Conservation (phyloP, 1,140 invertebrate species). For the Drosophila insularis region DNA sequence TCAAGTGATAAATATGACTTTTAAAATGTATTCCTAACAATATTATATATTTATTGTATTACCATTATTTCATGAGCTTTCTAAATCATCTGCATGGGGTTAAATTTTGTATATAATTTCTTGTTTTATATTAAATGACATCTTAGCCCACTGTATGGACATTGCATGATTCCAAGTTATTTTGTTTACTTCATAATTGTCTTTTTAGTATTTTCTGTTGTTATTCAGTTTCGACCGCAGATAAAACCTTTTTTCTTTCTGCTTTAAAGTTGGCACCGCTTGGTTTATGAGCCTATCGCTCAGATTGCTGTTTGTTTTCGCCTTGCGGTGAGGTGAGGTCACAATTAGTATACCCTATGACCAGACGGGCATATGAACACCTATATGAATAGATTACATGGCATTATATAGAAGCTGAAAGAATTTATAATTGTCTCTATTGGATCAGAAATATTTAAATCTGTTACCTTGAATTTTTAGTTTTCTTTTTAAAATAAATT, state of each 20-base stretch:
- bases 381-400: too few relatives aligned
- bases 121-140: neutral
- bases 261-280: conserved; percentile 48
- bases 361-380: neutral
- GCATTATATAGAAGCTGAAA: too few relatives aligned
- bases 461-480: too few relatives aligned
- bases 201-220: conserved; percentile 45
- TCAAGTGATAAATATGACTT: too few relatives aligned
- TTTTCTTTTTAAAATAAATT: too few relatives aligned
- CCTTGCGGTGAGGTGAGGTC: conserved; percentile 26
- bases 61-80: too few relatives aligned
- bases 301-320: conserved; percentile 42
- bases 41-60: too few relatives aligned
- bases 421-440: too few relatives aligned
- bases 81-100: too few relatives aligned
- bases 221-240: conserved; percentile 45
- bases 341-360: conserved; percentile 28
- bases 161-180: conserved; percentile 48
- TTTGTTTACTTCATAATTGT: conserved; percentile 70
- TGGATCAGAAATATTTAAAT: too few relatives aligned
- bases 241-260: conserved; percentile 63
- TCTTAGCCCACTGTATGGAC: neutral
- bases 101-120: neutral
- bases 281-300: conserved; percentile 66
- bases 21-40: too few relatives aligned